These are phyloP conservation scores for Cricetomys ansorgei DNA, from an alignment of 2,113 vertebrate species.

Conservation along the genomic window DNA sequence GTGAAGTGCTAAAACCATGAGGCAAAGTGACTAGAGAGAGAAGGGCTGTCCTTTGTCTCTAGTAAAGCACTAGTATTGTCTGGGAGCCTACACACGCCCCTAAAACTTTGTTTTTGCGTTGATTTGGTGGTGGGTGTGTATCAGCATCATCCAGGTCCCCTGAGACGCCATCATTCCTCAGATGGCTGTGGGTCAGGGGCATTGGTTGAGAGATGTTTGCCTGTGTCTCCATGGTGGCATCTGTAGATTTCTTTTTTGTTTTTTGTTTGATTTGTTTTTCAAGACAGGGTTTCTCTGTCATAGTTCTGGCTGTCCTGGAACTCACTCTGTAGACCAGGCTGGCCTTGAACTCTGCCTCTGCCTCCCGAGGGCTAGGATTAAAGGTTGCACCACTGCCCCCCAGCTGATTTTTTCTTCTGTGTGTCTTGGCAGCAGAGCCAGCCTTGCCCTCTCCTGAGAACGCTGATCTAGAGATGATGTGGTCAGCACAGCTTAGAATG, in stretches of 20 bases:
- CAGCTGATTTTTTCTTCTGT: not conserved
- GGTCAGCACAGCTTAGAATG: not conserved
- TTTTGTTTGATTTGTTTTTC: no score
- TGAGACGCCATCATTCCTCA: not conserved
- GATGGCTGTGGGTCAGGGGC: not conserved
- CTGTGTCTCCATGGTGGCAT: not conserved
- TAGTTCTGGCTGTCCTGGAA: no score
- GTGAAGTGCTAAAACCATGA: not conserved
- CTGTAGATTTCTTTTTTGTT: not conserved
- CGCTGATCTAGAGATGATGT: not conserved
- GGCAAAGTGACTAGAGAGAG: not conserved
- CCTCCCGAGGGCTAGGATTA: no score
- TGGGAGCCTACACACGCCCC: not conserved
- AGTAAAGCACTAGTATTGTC: not conserved
- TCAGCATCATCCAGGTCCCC: not conserved
- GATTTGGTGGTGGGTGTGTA: rapidly evolving
- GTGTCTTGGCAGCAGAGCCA: not conserved
- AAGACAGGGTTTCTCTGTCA: no score
- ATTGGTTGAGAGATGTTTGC: not conserved
- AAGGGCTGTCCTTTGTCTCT: not conserved
- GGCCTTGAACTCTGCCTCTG: no score
- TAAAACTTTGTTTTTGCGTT: not conserved
- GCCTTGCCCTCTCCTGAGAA: not conserved
- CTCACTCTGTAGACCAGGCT: no score
- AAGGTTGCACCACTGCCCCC: no score